phyloP scores from a whole-genome alignment of 2,888 invertebrate species.

The Cabera pusaria region DNA sequence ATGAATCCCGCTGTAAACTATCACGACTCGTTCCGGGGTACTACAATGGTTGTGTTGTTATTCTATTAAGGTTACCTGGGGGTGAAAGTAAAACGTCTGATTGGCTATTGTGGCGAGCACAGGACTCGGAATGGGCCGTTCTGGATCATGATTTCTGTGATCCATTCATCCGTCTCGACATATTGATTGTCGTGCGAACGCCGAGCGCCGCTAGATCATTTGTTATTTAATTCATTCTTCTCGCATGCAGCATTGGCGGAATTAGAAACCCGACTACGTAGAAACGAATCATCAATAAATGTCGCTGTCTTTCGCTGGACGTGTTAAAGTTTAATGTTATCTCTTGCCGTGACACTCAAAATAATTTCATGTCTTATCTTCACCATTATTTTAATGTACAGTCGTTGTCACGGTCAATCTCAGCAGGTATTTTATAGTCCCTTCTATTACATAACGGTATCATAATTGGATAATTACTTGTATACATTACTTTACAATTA shows the following conservation, averaged over 20 bases:
- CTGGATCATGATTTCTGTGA: slow-evolving; percentile 72
- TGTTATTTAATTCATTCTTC: slow-evolving; percentile 62
- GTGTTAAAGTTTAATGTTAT: slow-evolving; percentile 11
- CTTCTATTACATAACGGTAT: slow-evolving; percentile 16
- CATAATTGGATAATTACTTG: slow-evolving; percentile 12
- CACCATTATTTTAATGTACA: slow-evolving; percentile 1
- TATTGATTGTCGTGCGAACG: slow-evolving; percentile 74
- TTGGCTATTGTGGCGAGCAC: slow-evolving; percentile 64
- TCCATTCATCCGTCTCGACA: slow-evolving; percentile 63
- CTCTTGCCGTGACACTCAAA: slow-evolving; percentile 13
- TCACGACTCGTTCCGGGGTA: slow-evolving; percentile 70
- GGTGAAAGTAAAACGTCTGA: slow-evolving; percentile 75
- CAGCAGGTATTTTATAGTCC: slow-evolving; percentile 18
- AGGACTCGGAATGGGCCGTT: slow-evolving; percentile 54
- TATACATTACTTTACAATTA: slow-evolving; percentile 17
- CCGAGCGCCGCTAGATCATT: slow-evolving; percentile 50
- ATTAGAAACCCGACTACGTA: slow-evolving; percentile 58
- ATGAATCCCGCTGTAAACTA: slow-evolving; percentile 74
- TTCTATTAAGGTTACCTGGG: slow-evolving; percentile 69
- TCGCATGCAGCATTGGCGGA: slow-evolving; percentile 51
- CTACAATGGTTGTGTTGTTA: slow-evolving; percentile 73
- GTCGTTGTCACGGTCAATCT: slow-evolving; percentile 4
- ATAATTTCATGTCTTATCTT: slow-evolving; percentile 8
- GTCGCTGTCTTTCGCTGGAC: slow-evolving; percentile 30
- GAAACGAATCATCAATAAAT: slow-evolving; percentile 53